Base-by-base conservation (phyloP, 2,113 vertebrate genomes). In the Setophaga petechia region DNA sequence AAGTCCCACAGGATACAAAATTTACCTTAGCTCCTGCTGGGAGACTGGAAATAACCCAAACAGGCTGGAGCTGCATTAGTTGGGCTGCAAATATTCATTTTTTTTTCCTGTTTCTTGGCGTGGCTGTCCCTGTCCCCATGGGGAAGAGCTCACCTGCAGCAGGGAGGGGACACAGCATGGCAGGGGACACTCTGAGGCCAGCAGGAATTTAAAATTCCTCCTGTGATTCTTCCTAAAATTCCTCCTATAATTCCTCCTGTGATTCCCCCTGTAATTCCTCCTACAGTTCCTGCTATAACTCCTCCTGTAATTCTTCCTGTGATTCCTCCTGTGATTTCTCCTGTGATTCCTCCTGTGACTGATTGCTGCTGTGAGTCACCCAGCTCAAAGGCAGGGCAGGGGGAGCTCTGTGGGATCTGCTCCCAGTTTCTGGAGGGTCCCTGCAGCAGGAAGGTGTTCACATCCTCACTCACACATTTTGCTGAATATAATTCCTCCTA, bases 21-120 rank as follows among this genome's bases (percentile, higher is more conserved):
- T 61, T 88, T 19, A 57, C 25, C 75, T 78, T 14, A 6, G 55
- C 27, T 89, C 33, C 41, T 5, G 5, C 0, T 58, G 57, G 59
- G 41, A 79, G 51, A 18, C 66, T 71, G 57, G 24, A 44, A 82
- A 86, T 15, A 13, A 86, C 31, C 71, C 76, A 35, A 17, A 3
- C 27, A 39, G n/a, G 51, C 9, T 22, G 19, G 41, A 69, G 66
- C 8, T 47, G 33, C 33, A 25, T 51, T 13, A 9, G 11, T 1
- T 6, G 8, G 51, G 55, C 55, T 90, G 61, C 15, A 66, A 24
- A 61, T 54, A 57, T 31, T 78, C 67, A 35, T 57, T 28, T 2
- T 28, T 2, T 28, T 62, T 37, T 2, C n/a, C 41, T 2, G 0
- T 46, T 84, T 41, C 11, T 61, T 25, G 15, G 11, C 2, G 21